Percentiles rank a stretch among this genome's conserved stretches.
phyloP scores from a whole-genome alignment of 2,113 vertebrate genomes.

The Ammodramus savannarum region DNA sequence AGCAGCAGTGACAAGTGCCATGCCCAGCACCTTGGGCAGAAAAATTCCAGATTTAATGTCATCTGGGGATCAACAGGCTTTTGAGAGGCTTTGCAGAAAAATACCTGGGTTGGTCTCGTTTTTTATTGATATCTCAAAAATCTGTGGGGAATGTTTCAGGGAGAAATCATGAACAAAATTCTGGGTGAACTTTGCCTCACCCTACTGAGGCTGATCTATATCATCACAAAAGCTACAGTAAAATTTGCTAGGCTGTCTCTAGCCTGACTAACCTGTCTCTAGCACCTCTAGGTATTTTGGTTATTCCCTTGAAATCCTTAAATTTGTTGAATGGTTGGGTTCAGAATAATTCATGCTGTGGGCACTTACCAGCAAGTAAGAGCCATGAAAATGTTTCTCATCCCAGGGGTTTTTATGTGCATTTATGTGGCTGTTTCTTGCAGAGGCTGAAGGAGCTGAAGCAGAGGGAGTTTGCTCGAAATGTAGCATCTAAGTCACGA shows the following conservation, averaged over 20 bases:
- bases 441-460: constrained; percentile 94
- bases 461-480: constrained; percentile 91
- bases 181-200: background rate
- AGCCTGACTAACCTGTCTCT: background rate
- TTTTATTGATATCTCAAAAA: background rate
- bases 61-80: background rate
- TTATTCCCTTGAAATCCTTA: background rate
- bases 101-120: background rate
- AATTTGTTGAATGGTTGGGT: background rate
- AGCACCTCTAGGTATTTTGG: background rate
- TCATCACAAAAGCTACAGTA: background rate
- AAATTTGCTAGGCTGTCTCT: background rate
- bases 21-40: background rate
- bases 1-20: background rate
- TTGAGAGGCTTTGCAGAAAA: background rate
- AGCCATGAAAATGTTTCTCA: background rate
- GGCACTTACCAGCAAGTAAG: background rate
- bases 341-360: background rate
- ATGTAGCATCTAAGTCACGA: constrained; percentile 85
- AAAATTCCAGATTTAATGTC: background rate
- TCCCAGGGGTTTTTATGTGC: background rate
- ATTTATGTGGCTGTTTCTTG: constrained; percentile 35
- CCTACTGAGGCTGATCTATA: background rate
- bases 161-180: background rate
- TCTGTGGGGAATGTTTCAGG: background rate